Percentiles rank a stretch among this genome's conserved stretches.
These are phyloP conservation scores for Lasioglossum albipes DNA, from an alignment of 1,140 invertebrate genomes.

Conservation along the genomic window DNA sequence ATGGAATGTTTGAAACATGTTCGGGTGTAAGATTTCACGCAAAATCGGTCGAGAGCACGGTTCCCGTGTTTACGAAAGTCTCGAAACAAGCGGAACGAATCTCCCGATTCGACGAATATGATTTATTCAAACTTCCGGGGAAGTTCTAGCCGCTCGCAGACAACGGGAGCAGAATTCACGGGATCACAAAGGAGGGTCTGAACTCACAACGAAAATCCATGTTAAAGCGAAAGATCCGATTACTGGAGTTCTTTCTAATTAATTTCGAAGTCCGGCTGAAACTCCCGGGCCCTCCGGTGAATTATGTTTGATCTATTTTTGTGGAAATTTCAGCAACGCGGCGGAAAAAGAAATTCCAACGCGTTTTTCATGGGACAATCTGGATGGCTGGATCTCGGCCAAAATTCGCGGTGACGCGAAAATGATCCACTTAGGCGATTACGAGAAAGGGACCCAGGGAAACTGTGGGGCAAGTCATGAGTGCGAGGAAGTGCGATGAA, in stretches of 20 bases:
- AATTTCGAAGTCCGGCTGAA: background rate
- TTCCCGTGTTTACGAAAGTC: background rate
- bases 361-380: background rate
- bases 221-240: conserved; percentile 9
- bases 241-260: conserved; percentile 5
- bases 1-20: background rate
- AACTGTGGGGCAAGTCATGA: background rate
- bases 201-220: background rate
- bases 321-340: background rate
- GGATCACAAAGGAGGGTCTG: background rate
- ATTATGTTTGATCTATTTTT: background rate
- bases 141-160: background rate
- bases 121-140: conserved; percentile 16
- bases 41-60: background rate
- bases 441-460: background rate
- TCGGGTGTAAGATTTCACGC: background rate
- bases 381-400: background rate
- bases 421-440: background rate
- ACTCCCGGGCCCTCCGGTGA: background rate
- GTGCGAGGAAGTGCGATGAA: background rate
- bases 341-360: too few relatives aligned
- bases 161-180: conserved; percentile 1
- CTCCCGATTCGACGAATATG: conserved; percentile 1
- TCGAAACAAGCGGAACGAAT: background rate
- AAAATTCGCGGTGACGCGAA: background rate